phyloP scores from a whole-genome alignment of 53 echinoderm and acorn worm species.

The Astropecten irregularis region DNA sequence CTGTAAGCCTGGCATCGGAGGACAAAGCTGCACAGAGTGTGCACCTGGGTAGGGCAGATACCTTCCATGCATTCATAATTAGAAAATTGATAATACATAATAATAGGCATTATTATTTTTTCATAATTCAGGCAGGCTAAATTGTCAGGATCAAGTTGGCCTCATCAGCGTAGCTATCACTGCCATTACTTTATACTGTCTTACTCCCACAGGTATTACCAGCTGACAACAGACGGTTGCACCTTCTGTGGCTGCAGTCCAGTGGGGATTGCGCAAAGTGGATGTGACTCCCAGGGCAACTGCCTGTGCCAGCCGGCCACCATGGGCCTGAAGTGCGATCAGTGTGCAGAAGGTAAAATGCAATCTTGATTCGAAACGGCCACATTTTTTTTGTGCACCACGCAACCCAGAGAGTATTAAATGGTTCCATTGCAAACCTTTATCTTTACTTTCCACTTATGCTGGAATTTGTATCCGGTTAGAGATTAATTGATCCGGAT shows the following conservation, averaged over 20 bases:
- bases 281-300: conserved; percentile 65
- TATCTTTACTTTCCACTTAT: too few relatives aligned
- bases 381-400: neutral
- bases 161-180: too few relatives aligned
- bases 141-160: too few relatives aligned
- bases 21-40: conserved; percentile 69
- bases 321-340: conserved; percentile 69
- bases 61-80: neutral
- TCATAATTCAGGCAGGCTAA: neutral
- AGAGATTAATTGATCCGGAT: too few relatives aligned
- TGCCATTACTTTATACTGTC: too few relatives aligned
- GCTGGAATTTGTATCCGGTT: too few relatives aligned
- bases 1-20: conserved; percentile 83
- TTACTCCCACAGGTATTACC: conserved; percentile 67
- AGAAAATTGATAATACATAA: neutral
- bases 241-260: conserved; percentile 65
- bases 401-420: too few relatives aligned
- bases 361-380: neutral
- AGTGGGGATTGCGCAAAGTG: conserved; percentile 67
- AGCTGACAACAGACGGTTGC: conserved; percentile 78
- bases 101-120: neutral
- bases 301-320: conserved; percentile 70
- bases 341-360: conserved; percentile 69
- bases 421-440: too few relatives aligned
- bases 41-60: conserved; percentile 74